These are phyloP conservation scores for Catharus minimus DNA, from an alignment of 2,113 vertebrate species.

Conservation along the genomic window DNA sequence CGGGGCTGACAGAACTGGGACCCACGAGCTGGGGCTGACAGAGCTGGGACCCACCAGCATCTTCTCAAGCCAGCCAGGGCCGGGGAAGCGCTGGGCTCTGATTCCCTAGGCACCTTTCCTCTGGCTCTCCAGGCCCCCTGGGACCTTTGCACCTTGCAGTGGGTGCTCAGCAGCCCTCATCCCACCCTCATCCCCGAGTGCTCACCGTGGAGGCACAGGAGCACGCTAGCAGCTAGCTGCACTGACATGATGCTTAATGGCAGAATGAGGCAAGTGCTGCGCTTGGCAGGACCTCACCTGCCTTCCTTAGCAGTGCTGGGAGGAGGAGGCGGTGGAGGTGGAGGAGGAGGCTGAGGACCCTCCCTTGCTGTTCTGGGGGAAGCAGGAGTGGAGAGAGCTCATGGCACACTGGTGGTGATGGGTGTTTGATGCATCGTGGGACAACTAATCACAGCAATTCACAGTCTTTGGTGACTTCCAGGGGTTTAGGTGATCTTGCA, in stretches of 20 bases:
- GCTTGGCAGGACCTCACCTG: neutral
- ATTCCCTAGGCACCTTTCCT: neutral
- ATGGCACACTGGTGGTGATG: too few relatives aligned
- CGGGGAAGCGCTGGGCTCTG: neutral
- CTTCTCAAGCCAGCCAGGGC: neutral
- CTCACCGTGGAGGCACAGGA: accelerated
- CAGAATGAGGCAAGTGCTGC: conserved; percentile 45
- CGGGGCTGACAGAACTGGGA: too few relatives aligned
- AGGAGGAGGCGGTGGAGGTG: neutral
- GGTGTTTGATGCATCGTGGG: accelerated
- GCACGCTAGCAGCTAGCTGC: neutral
- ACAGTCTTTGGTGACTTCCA: neutral
- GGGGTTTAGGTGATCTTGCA: neutral
- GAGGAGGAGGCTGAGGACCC: neutral
- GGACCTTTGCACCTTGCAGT: neutral
- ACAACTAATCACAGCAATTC: neutral
- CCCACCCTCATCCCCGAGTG: neutral
- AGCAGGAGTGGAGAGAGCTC: neutral
- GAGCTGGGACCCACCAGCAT: neutral
- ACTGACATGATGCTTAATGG: neutral
- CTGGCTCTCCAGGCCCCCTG: neutral
- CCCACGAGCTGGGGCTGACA: neutral
- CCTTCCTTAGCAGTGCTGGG: neutral
- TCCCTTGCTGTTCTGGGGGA: neutral
- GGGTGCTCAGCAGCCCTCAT: neutral